Base-by-base conservation (phyloP, 2,113 vertebrate species). In the Osmerus mordax region DNA sequence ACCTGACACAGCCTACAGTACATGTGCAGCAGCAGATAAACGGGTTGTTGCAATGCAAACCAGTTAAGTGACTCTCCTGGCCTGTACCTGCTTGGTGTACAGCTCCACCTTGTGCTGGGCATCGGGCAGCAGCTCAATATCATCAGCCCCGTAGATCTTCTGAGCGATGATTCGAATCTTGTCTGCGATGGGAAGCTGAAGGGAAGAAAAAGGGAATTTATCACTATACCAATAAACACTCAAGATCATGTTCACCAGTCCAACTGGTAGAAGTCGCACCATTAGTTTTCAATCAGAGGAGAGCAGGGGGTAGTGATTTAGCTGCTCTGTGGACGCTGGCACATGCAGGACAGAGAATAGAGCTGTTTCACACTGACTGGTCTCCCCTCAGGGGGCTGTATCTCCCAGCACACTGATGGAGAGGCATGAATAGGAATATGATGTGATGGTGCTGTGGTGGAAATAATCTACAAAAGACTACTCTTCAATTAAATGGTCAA, bases 131-230 rank as follows among this genome's bases (percentile, higher is more conserved):
- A 99, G 92, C 75, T 98, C 96, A 16, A 99, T 87, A 70, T 99
- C 94, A 8, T 93, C 93, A 0, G 98, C 97, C n/a, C 98, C 97
- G 0, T 99, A 99, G 82, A 99, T 94, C 85, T 95, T 96, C 89
- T 95, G 95, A 5, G 96, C 96, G 52, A 99, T 99, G 74, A 94
- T 93, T 70, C 95, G 90, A 84, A 99, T 99, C 85, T 99, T 99
- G 60, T 99, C 96, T 67, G 87, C 51, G 61, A 99, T 65, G 5
- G 96, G 92, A 58, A 98, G 92, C 98, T 99, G 55, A 55, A 70
- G 54, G 25, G 32, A 32, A 73, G 21, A 58, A 13, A 0, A 70
- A 15, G 62, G 3, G 73, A 0, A 66, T 21, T 59, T 4, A 28
- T 18, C 12, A 47, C 13, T 16, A 55, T 54, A 53, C 51, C 19